Evolutionary conservation across 2,113 vertebrate species (phyloP).

Genomic region (Bos indicus): DNA sequence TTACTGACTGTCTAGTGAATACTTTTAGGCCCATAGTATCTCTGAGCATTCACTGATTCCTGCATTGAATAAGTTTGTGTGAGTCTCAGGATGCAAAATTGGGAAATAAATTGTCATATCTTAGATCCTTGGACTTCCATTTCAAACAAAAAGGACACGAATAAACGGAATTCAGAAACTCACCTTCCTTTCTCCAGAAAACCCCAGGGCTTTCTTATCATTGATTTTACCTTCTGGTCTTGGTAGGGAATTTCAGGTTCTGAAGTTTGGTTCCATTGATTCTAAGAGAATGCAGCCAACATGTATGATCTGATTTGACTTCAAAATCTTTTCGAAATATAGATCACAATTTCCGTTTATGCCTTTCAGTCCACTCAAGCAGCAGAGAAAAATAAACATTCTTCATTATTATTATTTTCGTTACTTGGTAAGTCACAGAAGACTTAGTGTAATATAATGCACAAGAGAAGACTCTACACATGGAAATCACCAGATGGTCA

Average conservation of each 20-base stretch:
- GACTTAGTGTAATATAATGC: too few relatives aligned
- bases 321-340: background rate
- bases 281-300: background rate
- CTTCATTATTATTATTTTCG: background rate
- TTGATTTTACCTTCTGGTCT: background rate
- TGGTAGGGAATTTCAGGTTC: background rate
- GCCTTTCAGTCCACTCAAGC: background rate
- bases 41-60: background rate
- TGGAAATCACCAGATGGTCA: too few relatives aligned
- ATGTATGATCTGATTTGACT: background rate
- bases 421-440: too few relatives aligned
- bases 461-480: too few relatives aligned
- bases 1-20: background rate
- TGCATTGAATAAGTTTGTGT: background rate
- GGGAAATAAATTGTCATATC: background rate
- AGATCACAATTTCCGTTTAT: background rate
- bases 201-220: background rate
- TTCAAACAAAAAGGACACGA: background rate
- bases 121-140: background rate
- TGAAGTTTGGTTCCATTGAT: background rate
- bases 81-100: background rate
- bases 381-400: background rate
- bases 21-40: background rate
- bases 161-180: background rate
- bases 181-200: background rate